Base-by-base conservation (phyloP, 2,113 vertebrate species). In the Nesoenas mayeri region DNA sequence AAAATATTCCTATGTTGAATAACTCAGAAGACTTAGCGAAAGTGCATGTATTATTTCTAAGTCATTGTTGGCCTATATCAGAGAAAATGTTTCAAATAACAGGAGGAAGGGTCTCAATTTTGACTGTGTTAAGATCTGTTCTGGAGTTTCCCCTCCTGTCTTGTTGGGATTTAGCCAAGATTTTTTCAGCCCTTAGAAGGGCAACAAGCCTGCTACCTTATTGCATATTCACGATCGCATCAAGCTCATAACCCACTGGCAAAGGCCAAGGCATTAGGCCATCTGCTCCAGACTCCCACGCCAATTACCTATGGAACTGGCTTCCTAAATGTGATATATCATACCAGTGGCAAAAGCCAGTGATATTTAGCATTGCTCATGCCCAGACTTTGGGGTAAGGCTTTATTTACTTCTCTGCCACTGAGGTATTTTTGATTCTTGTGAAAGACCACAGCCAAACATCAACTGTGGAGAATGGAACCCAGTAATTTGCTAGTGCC, bases 281-380 rank as follows among this genome's bases (percentile, higher is more conserved):
- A 65, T 19, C 38, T 0, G 0, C 25, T 87, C 31, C 40, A 51
- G 48, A 61, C 48, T 79, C 24, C 61, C 40, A 65, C 36, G 61
- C 11, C 22, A 34, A 60, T 29, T 61, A 70, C 32, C n/a, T 40
- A 31, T 0, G 1, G 25, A 88, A 62, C 4, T 2, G 3, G 40
- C 34, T 21, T 78, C 44, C 22, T 54, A 85, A 70, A 64, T 4
- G 2, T n/a, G 34, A 38, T 38, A n/a, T 6, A n/a, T 15, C 38
- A 50, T 5, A 32, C 12, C 12, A 22, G 28, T 44, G 61, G 51
- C 51, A 87, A 88, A 81, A 69, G n/a, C 24, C 77, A 77, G 26
- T 38, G 58, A 34, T 57, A n/a, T 24, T 80, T 72, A 64, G 58
- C 26, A 53, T 21, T 53, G 24, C 16, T 73, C 16, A 9, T n/a